A percentile compares a stretch with the other conserved stretches of the same genome.
Conservation (phyloP, 2,113 vertebrate genomes). For the Lasiurus cinereus region DNA sequence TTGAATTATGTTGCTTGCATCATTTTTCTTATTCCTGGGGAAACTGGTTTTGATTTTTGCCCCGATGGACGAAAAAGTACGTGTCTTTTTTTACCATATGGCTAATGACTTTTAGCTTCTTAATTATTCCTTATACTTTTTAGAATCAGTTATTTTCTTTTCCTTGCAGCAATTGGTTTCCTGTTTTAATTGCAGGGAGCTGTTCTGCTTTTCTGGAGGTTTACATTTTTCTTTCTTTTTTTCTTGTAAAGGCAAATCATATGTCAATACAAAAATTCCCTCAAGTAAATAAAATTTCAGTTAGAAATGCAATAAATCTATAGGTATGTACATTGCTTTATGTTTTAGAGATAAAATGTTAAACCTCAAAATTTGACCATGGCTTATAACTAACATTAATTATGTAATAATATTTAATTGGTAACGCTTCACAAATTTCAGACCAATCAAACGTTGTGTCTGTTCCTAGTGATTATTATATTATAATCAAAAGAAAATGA, state of each 20-base stretch:
- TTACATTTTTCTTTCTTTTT: slow-evolving; percentile 36
- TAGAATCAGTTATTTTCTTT: slow-evolving; percentile 50
- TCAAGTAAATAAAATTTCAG: slow-evolving; percentile 41
- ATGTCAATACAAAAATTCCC: slow-evolving; percentile 9
- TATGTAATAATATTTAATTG: background rate
- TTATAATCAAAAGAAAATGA: slow-evolving; percentile 52
- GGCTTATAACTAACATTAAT: slow-evolving; percentile 46
- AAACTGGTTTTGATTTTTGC: background rate
- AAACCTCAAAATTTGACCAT: slow-evolving; percentile 8
- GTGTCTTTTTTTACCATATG: background rate
- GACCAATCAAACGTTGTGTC: background rate
- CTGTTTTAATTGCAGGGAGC: background rate
- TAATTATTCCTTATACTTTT: background rate
- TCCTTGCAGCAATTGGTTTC: background rate
- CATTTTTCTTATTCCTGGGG: slow-evolving; percentile 19
- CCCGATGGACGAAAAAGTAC: background rate
- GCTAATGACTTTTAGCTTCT: slow-evolving; percentile 14
- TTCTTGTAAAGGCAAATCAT: background rate
- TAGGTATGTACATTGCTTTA: background rate
- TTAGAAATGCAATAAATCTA: slow-evolving; percentile 37
- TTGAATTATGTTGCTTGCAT: slow-evolving; percentile 4
- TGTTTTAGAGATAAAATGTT: background rate
- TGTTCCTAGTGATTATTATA: slow-evolving; percentile 47
- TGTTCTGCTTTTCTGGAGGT: slow-evolving; percentile 2
- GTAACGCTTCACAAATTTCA: background rate